phyloP scores from a whole-genome alignment of 2,888 invertebrate species.

The Globia sparganii region DNA sequence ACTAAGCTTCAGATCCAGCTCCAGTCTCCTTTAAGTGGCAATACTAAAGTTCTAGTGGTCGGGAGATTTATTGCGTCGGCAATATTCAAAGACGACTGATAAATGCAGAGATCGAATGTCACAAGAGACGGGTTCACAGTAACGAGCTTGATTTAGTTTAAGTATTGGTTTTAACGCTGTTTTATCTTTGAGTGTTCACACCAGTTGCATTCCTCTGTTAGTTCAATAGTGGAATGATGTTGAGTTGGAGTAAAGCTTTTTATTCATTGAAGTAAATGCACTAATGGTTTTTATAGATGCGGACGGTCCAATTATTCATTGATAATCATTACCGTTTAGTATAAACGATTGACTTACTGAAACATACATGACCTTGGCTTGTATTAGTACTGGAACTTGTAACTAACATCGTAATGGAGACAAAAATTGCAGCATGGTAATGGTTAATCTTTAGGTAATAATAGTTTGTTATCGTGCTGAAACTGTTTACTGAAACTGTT shows the following conservation, averaged over 20 bases:
- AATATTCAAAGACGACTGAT: conserved; percentile 42
- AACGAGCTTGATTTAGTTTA: conserved; percentile 34
- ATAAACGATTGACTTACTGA: too few relatives aligned
- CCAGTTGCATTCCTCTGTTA: conserved; percentile 25
- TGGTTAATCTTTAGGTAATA: not conserved
- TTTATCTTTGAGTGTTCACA: conserved; percentile 27
- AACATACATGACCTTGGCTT: too few relatives aligned
- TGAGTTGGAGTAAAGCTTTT: not conserved
- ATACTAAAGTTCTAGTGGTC: conserved; percentile 16
- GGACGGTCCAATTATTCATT: too few relatives aligned
- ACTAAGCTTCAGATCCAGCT: conserved; percentile 13
- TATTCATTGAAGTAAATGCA: not conserved
- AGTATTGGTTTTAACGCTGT: conserved; percentile 28
- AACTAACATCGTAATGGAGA: not conserved
- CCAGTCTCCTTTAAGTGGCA: conserved; percentile 11
- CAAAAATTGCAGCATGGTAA: not conserved
- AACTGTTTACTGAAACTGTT: too few relatives aligned
- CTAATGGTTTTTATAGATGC: not conserved
- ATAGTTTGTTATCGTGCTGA: not conserved
- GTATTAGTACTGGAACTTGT: not conserved
- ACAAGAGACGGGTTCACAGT: conserved; percentile 23
- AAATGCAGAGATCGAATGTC: conserved; percentile 40
- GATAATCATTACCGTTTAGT: not conserved
- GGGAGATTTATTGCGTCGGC: conserved; percentile 35
- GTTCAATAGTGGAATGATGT: not conserved